phyloP scores from a whole-genome alignment of 2,113 vertebrate genomes.

The Cynopterus brachyotis region DNA sequence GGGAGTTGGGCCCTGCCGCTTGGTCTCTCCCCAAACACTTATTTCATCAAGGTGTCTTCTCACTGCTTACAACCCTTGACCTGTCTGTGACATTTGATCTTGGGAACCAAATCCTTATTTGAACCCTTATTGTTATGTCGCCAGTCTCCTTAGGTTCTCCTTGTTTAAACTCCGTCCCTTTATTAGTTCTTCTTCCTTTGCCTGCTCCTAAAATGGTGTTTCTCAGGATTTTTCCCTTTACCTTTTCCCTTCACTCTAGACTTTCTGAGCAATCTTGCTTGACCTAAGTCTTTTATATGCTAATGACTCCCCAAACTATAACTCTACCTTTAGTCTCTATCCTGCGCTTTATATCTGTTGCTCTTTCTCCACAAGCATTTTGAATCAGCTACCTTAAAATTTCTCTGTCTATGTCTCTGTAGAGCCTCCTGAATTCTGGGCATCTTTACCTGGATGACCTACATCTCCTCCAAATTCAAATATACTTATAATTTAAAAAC shows the following conservation, averaged over 20 bases:
- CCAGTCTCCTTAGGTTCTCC: not conserved
- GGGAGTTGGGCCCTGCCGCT: not conserved
- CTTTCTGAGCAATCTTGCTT: not conserved
- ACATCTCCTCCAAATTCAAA: not conserved
- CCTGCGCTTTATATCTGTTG: not conserved
- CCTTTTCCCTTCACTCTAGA: not conserved
- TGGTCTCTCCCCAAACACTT: not conserved
- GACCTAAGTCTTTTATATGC: not conserved
- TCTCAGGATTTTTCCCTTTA: not conserved
- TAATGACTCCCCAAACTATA: not conserved
- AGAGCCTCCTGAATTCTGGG: not conserved
- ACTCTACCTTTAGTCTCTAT: not conserved
- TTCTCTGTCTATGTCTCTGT: not conserved
- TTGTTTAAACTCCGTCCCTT: not conserved
- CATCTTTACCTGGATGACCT: not conserved
- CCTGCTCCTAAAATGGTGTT: not conserved
- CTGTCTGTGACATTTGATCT: not conserved
- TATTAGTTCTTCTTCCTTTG: not conserved
- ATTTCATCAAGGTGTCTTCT: not conserved
- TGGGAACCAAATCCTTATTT: not conserved
- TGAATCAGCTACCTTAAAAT: not conserved
- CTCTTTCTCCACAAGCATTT: constrained; percentile 25
- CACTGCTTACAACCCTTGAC: not conserved
- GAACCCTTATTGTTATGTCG: not conserved
- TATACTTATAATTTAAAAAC: not conserved